Percentiles rank a stretch among this genome's conserved stretches.
These are phyloP conservation scores for Oikopleura albicans DNA, from an alignment of 23 tunicate species.

Conservation along the genomic window DNA sequence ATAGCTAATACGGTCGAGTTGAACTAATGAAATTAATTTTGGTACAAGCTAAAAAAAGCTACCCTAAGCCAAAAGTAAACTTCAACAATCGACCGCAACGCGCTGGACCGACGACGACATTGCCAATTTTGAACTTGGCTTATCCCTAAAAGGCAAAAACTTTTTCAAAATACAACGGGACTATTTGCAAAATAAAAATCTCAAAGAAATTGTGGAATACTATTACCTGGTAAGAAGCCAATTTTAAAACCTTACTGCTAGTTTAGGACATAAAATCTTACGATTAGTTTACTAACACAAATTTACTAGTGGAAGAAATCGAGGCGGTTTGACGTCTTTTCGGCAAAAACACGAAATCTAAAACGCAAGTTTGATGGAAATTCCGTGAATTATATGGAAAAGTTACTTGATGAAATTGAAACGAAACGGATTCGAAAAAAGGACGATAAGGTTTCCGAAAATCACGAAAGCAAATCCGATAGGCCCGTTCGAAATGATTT, in stretches of 20 bases:
- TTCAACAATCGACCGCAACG: background rate
- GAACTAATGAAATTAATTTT: no score
- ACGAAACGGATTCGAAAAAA: background rate
- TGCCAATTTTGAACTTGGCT: background rate
- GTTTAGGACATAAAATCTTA: no score
- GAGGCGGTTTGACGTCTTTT: background rate
- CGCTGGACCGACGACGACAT: background rate
- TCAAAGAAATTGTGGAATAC: background rate
- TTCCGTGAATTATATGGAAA: background rate
- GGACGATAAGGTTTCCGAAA: background rate
- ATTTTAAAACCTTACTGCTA: background rate
- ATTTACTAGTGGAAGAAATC: background rate
- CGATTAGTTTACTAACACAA: background rate
- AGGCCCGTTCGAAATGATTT: no score
- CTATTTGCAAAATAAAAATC: background rate
- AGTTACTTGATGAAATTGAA: background rate
- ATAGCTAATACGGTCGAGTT: no score
- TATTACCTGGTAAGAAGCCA: background rate
- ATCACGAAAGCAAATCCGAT: no score
- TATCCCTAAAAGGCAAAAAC: background rate
- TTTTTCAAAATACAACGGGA: background rate
- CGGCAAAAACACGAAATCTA: background rate
- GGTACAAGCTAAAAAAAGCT: background rate
- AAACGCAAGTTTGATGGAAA: background rate
- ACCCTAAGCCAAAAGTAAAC: background rate